Percentiles rank a stretch among this genome's conserved stretches.
phyloP scores from a whole-genome alignment of 1,140 invertebrate species.

The Euura lappo region DNA sequence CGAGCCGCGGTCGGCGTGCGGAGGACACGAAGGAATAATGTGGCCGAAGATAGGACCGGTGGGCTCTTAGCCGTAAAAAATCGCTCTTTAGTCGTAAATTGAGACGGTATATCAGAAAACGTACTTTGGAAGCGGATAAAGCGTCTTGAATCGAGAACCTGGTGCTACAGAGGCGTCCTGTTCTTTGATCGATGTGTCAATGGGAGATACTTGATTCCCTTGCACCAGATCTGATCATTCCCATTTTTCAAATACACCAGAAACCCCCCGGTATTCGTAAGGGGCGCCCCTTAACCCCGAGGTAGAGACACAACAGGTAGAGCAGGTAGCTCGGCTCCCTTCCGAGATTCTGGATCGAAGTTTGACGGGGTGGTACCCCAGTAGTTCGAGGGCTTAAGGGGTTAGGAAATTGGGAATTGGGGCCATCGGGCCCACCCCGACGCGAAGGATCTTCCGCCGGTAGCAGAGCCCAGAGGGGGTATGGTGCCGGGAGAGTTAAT shows the following conservation, averaged over 20 bases:
- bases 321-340: slow-evolving; percentile 47
- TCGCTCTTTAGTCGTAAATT: no score
- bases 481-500: slow-evolving; percentile 42
- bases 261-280: slow-evolving; percentile 18
- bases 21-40: no score
- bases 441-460: background rate
- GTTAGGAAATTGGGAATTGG: background rate
- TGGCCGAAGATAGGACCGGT: no score
- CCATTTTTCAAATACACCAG: slow-evolving; percentile 30
- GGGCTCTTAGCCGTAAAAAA: no score
- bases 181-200: slow-evolving; percentile 26
- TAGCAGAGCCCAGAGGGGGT: background rate
- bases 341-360: background rate
- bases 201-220: slow-evolving; percentile 50
- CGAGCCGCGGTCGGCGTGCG: background rate
- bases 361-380: slow-evolving; percentile 22
- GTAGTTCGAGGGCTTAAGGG: slow-evolving; percentile 22
- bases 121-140: no score
- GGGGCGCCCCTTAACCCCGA: background rate
- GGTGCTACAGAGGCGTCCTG: slow-evolving; percentile 1
- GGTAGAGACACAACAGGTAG: slow-evolving; percentile 46
- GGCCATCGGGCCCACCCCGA: slow-evolving; percentile 8
- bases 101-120: no score
- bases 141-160: background rate
- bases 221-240: slow-evolving; percentile 43